Evolutionary conservation across 2,113 vertebrate genomes (phyloP).

Genomic region (Strix uralensis): DNA sequence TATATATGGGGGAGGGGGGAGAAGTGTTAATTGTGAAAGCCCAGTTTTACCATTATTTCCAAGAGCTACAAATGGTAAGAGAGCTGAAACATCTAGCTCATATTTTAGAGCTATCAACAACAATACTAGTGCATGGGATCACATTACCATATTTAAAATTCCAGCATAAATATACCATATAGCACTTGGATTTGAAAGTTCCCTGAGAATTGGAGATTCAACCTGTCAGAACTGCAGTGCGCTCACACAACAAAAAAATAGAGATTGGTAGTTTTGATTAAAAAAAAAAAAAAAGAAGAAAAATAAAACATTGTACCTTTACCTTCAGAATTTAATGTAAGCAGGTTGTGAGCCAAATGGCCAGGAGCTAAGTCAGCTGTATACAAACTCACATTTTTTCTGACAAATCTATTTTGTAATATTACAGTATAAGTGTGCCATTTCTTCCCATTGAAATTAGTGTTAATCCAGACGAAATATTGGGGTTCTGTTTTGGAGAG

Average conservation of each 20-base stretch:
- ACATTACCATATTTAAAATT: background rate
- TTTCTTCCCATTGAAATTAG: background rate
- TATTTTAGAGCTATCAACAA: background rate
- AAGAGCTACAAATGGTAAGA: background rate
- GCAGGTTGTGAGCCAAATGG: background rate
- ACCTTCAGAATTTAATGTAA: background rate
- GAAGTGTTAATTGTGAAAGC: background rate
- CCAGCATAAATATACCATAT: background rate
- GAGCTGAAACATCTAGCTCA: background rate
- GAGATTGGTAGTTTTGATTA: accelerated
- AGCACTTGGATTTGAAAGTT: background rate
- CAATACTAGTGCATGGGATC: background rate
- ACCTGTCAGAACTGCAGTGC: background rate
- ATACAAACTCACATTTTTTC: background rate
- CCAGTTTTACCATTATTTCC: background rate
- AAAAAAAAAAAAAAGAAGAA: background rate
- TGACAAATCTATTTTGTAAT: background rate
- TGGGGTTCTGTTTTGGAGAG: background rate
- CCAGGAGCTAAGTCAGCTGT: background rate
- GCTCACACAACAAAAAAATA: background rate
- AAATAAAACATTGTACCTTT: background rate
- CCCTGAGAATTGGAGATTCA: background rate
- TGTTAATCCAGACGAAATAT: background rate
- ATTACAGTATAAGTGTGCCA: background rate
- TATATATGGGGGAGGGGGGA: background rate